Evolutionary conservation across 2,113 vertebrate species (phyloP), one percentile per base, ranked within the genome.

Genomic region (Eonycteris spelaea): DNA sequence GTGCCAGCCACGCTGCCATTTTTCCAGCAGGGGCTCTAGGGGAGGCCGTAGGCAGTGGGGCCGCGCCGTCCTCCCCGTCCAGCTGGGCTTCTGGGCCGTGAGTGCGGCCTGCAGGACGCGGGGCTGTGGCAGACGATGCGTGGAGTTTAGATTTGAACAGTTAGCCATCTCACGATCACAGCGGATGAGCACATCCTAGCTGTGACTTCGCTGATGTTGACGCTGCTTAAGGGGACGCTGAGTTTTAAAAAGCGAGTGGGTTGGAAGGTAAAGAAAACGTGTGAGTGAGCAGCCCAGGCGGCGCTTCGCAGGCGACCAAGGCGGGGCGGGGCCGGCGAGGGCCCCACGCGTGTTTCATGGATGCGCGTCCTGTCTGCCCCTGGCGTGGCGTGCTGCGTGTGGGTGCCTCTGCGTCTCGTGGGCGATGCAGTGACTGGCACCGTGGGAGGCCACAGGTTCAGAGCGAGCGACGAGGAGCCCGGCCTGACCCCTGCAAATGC

Each of bases 371-470:
- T 95, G 95, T 97, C 96, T 95, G 94, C 96, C 97, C 97, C 94
- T 97, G 98, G 40, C 40, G 40, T 40, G 40, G 98, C 98, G 88
- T 77, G 97, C 96, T 94, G 97, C 97, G 45, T 98, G 97, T 97
- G 98, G 98, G 98, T 97, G 96, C 97, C 97, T 97, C 98, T 98
- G 98, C 57, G 96, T 98, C 97, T 98, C 95, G 91, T 98, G 98
- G 98, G 98, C 96, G 97, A 96, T 98, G 98, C 97, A 98, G 98
- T 98, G 98, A 98, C 98, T 98, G 98, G 98, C 98, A 97, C 98
- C 10, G 88, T 97, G 97, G 98, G 98, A 98, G 98, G 98, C 98
- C 83, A 40, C 97, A 98, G 97, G 98, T 98, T 98, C 98, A 98
- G 98, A 98, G 98, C 97, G 91, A 96, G 98, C n/a, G 77, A 96